These are phyloP conservation scores for Ailurus styani DNA, from an alignment of 2,113 vertebrate genomes.

Conservation along the genomic window DNA sequence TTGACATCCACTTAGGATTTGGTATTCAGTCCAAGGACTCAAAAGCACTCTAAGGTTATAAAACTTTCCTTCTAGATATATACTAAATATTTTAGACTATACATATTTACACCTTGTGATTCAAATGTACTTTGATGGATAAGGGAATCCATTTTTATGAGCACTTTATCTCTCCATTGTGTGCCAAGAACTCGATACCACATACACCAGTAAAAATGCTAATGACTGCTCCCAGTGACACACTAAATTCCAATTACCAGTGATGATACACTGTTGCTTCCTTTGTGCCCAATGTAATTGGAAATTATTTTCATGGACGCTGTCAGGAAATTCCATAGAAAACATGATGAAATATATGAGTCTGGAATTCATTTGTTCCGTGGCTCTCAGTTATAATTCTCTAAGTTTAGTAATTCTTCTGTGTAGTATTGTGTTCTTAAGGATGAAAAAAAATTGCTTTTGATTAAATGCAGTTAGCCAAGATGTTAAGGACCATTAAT, in stretches of 20 bases:
- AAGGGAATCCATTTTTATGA: constrained; percentile 57
- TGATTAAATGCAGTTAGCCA: neutral
- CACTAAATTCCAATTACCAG: neutral
- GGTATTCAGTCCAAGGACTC: neutral
- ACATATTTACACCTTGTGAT: constrained; percentile 56
- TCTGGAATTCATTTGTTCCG: neutral
- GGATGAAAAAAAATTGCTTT: neutral
- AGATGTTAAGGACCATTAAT: neutral
- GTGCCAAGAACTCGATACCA: constrained; percentile 34
- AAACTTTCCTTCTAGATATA: neutral
- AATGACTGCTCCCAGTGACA: neutral
- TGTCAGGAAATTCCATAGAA: neutral
- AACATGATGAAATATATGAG: neutral
- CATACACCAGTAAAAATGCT: constrained; percentile 4
- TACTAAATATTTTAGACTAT: constrained; percentile 59
- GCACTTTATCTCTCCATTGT: constrained; percentile 38
- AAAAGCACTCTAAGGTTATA: constrained; percentile 18
- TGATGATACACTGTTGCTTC: neutral
- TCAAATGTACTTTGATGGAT: constrained; percentile 51
- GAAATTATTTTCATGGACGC: constrained; percentile 6
- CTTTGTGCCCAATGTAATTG: neutral
- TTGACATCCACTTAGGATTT: neutral
- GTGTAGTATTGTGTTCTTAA: neutral
- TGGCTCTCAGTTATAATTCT: neutral
- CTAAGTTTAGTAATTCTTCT: neutral